Evolutionary conservation across 2,888 invertebrate genomes (phyloP).

Genomic region (Mesorhabditis belari): DNA sequence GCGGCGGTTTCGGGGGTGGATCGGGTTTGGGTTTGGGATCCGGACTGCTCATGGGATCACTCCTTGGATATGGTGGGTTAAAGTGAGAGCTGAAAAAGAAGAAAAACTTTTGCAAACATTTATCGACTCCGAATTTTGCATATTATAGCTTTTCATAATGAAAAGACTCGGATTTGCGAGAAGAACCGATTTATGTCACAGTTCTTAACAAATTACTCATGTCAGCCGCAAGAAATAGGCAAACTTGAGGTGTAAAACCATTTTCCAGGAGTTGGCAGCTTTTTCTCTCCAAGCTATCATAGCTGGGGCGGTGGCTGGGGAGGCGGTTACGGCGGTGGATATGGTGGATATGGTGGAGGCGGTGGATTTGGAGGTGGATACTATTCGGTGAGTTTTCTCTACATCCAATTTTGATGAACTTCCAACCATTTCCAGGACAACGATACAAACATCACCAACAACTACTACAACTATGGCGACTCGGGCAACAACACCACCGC

Average conservation of each 20-base stretch:
- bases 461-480: slow-evolving; percentile 31
- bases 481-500: slow-evolving; percentile 2
- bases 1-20: slow-evolving; percentile 15
- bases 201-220: too few species aligned
- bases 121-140: too few species aligned
- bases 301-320: slow-evolving; percentile 18
- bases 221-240: too few species aligned
- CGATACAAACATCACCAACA: slow-evolving; percentile 40
- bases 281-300: slow-evolving; percentile 4
- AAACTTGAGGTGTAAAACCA: background rate
- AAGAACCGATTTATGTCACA: too few species aligned
- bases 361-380: slow-evolving; percentile 35
- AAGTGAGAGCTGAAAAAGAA: slow-evolving; percentile 19
- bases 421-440: slow-evolving; percentile 30
- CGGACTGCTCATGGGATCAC: slow-evolving; percentile 40
- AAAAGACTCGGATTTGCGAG: too few species aligned
- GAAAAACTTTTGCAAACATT: too few species aligned
- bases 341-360: slow-evolving; percentile 29
- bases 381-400: slow-evolving; percentile 14
- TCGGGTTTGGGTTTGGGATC: slow-evolving; percentile 33
- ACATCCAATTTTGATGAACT: background rate
- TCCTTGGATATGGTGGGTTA: slow-evolving; percentile 34
- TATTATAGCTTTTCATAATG: too few species aligned
- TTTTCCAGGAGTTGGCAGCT: slow-evolving; percentile 7
- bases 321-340: slow-evolving; percentile 29